Conservation (phyloP, 2,113 vertebrate genomes). For the Semicossyphus pulcher region DNA sequence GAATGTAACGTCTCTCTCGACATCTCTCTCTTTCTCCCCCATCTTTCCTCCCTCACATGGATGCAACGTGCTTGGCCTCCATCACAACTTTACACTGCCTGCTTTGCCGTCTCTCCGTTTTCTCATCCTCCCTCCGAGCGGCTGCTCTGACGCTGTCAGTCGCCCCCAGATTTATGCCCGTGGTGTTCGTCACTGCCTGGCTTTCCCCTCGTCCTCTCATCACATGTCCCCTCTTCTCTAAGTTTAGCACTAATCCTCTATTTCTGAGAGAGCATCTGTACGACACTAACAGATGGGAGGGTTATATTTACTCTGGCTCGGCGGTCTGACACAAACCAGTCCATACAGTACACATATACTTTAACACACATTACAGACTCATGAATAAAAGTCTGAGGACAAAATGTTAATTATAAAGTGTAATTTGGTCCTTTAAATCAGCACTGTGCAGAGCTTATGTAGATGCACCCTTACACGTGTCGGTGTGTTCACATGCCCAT, state of each 20-base stretch:
- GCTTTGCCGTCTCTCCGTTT: slow-evolving; percentile 14
- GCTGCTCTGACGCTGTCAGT: slow-evolving; percentile 57
- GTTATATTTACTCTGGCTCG: slow-evolving; percentile 55
- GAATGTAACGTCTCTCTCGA: not conserved
- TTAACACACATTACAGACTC: slow-evolving; percentile 19
- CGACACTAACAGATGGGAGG: slow-evolving; percentile 54
- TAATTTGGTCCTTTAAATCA: not conserved
- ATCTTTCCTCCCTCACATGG: slow-evolving; percentile 11
- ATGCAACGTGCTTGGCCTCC: slow-evolving; percentile 4
- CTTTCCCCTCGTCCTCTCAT: slow-evolving; percentile 39
- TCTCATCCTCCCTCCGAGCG: slow-evolving; percentile 56
- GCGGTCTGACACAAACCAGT: slow-evolving; percentile 38
- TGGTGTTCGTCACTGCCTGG: slow-evolving; percentile 54
- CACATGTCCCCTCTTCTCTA: slow-evolving; percentile 47
- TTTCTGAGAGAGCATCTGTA: slow-evolving; percentile 72
- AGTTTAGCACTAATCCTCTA: slow-evolving; percentile 73
- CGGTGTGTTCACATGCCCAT: not conserved
- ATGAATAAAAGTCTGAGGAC: slow-evolving; percentile 6
- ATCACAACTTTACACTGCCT: slow-evolving; percentile 10
- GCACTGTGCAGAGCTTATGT: not conserved
- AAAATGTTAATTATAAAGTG: slow-evolving; percentile 7
- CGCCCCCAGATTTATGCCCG: slow-evolving; percentile 53
- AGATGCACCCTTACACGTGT: not conserved
- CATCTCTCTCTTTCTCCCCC: slow-evolving; percentile 17
- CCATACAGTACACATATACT: slow-evolving; percentile 6